A percentile compares a stretch with the other conserved stretches of the same genome.
Conservation (phyloP, 2,113 vertebrate species). For the Pelodiscus sinensis region DNA sequence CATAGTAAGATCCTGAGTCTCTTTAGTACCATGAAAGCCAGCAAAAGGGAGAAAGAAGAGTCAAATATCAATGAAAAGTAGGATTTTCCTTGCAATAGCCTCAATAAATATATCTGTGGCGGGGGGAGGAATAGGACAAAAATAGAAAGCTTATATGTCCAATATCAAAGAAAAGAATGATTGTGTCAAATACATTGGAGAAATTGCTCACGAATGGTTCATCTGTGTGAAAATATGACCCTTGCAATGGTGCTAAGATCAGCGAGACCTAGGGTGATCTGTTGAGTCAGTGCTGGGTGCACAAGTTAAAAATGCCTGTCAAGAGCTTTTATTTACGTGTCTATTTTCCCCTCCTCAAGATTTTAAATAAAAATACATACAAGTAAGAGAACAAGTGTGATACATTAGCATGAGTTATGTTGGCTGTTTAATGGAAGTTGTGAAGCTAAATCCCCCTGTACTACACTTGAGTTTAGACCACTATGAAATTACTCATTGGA, state of each 20-base stretch:
- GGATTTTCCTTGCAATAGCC: slow-evolving; percentile 41
- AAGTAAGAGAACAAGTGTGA: slow-evolving; percentile 35
- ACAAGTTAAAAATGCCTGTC: slow-evolving; percentile 43
- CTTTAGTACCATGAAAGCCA: slow-evolving; percentile 17
- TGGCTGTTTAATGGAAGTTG: background rate
- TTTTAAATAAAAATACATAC: slow-evolving; percentile 30
- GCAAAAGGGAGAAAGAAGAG: slow-evolving; percentile 26
- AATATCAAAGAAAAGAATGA: slow-evolving; percentile 62
- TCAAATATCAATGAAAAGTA: slow-evolving; percentile 40
- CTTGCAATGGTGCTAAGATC: slow-evolving; percentile 59
- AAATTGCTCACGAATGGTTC: slow-evolving; percentile 47
- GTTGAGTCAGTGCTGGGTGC: slow-evolving; percentile 30
- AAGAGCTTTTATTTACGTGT: slow-evolving; percentile 67
- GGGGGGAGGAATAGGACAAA: slow-evolving; percentile 31
- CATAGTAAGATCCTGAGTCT: background rate
- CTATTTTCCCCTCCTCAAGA: slow-evolving; percentile 23
- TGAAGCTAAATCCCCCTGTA: background rate
- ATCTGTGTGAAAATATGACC: slow-evolving; percentile 56
- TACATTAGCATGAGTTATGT: background rate
- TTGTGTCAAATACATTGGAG: slow-evolving; percentile 46
- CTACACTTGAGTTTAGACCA: background rate
- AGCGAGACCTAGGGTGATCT: slow-evolving; percentile 16
- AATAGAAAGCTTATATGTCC: slow-evolving; percentile 47
- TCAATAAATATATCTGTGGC: slow-evolving; percentile 37
- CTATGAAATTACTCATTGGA: background rate